Base-by-base conservation (phyloP, 2,888 invertebrate genomes). In the Petrolisthes manimaculis region DNA sequence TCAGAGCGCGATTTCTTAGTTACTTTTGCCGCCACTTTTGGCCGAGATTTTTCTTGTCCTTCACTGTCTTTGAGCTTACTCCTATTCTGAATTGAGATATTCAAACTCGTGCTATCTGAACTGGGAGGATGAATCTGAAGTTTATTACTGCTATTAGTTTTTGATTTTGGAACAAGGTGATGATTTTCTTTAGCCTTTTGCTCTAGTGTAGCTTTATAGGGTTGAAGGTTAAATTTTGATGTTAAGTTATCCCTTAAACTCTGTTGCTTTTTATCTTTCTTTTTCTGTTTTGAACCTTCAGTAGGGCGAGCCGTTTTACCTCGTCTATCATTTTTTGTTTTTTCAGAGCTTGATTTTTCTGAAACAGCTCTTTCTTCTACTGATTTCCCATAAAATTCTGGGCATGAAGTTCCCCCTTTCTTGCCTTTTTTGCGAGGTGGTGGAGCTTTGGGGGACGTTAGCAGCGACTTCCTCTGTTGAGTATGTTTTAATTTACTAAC, bases 1-100 rank as follows among this genome's bases (percentile, higher is more conserved):
- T 87, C 84, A 51, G 75, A 81, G 6, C 90, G 86, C 54, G 84
- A 86, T 71, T 87, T 89, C 4, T 37, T 82, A 4, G 89, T 90
- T 24, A 89, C 74, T 71, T 90, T 90, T 9, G 86, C 90, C 18
- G 87, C 89, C 51, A 87, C 89, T 18, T 84, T 89, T 2, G 84
- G 14, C 51, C 74, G 71, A 56, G 85, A 37, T 53, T 86, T 75
- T 8, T 80, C 86, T 37, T 82, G 56, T 5, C n/a, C 37, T 24
- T 6, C n/a, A 14, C 5, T 6, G 53, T 84, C 67, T n/a, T 53
- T 51, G 53, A 24, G 18, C 61, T 71, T 61, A 54, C 4, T 83
- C 18, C 67, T 89, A 55, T 71, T 86, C 56, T 86, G 88, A 67
- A 90, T 53, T 9, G 90, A 90, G 53, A 90, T 90, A 61, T 90